Conservation (phyloP, 2,888 invertebrate genomes). For the Tribolium freemani region DNA sequence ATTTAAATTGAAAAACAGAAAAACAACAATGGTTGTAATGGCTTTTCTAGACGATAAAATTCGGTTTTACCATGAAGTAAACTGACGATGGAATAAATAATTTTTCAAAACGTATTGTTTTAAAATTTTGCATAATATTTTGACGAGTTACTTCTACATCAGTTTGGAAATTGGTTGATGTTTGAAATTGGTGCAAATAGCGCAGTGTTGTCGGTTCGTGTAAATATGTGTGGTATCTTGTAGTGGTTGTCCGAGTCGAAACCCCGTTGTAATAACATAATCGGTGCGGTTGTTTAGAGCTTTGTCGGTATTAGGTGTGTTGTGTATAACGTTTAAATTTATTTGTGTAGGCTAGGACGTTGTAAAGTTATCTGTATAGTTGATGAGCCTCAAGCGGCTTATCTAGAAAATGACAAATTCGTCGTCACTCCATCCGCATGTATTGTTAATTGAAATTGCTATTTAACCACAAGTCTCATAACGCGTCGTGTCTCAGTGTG, state of each 20-base stretch:
- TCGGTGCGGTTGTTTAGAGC: constrained; percentile 22
- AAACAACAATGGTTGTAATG: too few species aligned
- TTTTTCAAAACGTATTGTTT: too few species aligned
- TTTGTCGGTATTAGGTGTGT: constrained; percentile 33
- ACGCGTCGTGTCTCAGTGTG: constrained; percentile 52
- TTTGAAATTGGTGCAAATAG: too few species aligned
- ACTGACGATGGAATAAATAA: too few species aligned
- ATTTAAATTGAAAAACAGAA: too few species aligned
- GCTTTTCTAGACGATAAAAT: too few species aligned
- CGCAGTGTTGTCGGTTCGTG: background rate
- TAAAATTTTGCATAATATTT: too few species aligned
- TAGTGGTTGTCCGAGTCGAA: background rate
- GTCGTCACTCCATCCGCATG: constrained; percentile 46
- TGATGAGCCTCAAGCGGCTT: constrained; percentile 45
- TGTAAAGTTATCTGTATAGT: constrained; percentile 37
- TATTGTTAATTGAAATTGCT: constrained; percentile 58
- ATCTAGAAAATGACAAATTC: constrained; percentile 51
- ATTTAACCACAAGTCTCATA: constrained; percentile 55
- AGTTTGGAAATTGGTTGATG: too few species aligned
- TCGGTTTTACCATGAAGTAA: too few species aligned
- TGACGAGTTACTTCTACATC: too few species aligned
- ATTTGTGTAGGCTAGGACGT: background rate
- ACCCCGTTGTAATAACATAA: constrained; percentile 7
- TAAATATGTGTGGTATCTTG: constrained; percentile 2
- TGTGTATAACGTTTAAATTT: constrained; percentile 27